Conservation (phyloP, 2,888 invertebrate species). For the Cryptocheilus praepositus region DNA sequence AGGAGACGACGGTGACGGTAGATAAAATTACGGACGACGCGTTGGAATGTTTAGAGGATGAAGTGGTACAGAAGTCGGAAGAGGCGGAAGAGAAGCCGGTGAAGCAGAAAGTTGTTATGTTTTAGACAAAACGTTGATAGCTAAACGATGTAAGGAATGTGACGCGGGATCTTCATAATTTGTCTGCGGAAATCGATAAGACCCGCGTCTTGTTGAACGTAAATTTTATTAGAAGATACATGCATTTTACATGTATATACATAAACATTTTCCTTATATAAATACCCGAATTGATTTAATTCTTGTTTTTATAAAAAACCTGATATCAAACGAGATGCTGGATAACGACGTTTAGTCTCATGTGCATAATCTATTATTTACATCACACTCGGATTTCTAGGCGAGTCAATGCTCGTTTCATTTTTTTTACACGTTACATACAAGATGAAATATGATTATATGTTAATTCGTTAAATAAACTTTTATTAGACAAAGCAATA, state of each 20-base stretch:
- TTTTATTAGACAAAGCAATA: conserved; percentile 32
- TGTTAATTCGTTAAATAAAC: conserved; percentile 32
- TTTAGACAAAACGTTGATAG: conserved; percentile 45
- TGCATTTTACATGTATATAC: conserved; percentile 37
- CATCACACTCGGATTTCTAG: conserved; percentile 35
- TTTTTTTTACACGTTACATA: conserved; percentile 33
- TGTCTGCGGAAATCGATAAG: no score
- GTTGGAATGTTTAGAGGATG: conserved; percentile 63
- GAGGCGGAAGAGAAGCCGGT: conserved; percentile 22
- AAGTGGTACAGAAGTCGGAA: conserved; percentile 23
- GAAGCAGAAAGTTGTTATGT: conserved; percentile 66
- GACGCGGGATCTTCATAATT: conserved; percentile 7
- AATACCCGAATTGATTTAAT: conserved; percentile 34
- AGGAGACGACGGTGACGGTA: conserved; percentile 63
- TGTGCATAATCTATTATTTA: conserved; percentile 36
- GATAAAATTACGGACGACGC: conserved; percentile 51
- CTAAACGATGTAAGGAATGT: conserved; percentile 3
- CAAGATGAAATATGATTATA: conserved; percentile 17
- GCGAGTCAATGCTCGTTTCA: background rate
- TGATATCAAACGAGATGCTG: conserved; percentile 34
- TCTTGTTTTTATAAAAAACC: conserved; percentile 30
- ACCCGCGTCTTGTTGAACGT: background rate
- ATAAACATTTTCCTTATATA: conserved; percentile 38
- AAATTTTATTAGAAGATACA: conserved; percentile 47
- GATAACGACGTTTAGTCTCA: conserved; percentile 10